phyloP scores from a whole-genome alignment of 2,888 invertebrate genomes.

The Reticulitermes lucifugus region DNA sequence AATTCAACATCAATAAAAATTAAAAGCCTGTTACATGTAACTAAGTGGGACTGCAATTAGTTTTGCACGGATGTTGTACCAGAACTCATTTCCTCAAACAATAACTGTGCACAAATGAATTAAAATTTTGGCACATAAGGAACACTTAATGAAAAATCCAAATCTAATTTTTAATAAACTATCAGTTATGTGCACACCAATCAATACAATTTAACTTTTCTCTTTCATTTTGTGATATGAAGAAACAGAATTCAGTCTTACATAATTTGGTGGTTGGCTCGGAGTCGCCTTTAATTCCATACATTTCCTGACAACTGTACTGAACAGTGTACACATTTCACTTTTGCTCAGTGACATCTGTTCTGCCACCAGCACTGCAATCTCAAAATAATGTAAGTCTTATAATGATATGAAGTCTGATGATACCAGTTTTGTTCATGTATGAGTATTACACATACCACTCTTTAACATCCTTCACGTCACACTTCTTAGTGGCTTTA shows the following conservation, averaged over 20 bases:
- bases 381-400: not conserved
- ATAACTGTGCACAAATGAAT: too few species aligned
- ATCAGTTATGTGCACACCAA: not conserved
- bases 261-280: constrained; percentile 31
- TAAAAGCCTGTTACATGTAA: too few species aligned
- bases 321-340: not conserved
- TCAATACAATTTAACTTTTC: not conserved
- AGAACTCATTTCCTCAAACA: too few species aligned
- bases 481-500: constrained; percentile 76
- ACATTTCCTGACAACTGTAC: not conserved
- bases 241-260: constrained; percentile 41
- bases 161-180: not conserved
- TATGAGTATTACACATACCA: constrained; percentile 83
- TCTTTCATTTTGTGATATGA: not conserved
- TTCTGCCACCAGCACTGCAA: not conserved
- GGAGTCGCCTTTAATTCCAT: constrained; percentile 16
- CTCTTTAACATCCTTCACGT: constrained; percentile 93
- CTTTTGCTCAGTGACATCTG: not conserved
- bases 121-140: too few species aligned
- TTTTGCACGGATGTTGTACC: too few species aligned
- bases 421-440: not conserved
- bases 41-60: too few species aligned
- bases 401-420: constrained; percentile 7
- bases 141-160: too few species aligned
- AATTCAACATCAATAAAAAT: too few species aligned